Evolutionary conservation across 2,888 invertebrate species (phyloP).

Genomic region (Malachius bipustulatus): DNA sequence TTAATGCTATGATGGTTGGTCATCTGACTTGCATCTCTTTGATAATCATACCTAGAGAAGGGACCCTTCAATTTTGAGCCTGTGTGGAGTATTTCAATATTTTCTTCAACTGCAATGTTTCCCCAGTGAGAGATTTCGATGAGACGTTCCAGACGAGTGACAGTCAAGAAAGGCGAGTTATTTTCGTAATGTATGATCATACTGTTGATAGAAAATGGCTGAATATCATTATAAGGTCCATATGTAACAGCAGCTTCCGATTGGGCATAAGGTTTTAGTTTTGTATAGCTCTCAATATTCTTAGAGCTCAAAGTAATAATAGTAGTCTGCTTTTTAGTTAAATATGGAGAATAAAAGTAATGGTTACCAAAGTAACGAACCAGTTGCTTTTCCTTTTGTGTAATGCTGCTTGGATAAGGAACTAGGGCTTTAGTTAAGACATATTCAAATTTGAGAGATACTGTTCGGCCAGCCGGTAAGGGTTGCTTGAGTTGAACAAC

Average conservation of each 20-base stretch:
- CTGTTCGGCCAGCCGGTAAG: slow-evolving; percentile 46
- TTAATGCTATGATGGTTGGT: slow-evolving; percentile 83
- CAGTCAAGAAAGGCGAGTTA: slow-evolving; percentile 91
- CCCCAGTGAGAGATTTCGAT: slow-evolving; percentile 99
- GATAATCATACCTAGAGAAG: slow-evolving; percentile 96
- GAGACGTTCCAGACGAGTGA: slow-evolving; percentile 69
- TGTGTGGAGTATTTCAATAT: slow-evolving; percentile 80
- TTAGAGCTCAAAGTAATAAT: slow-evolving; percentile 64
- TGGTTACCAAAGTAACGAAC: slow-evolving; percentile 78
- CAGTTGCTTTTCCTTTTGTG: slow-evolving; percentile 88
- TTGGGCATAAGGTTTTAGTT: slow-evolving; percentile 66
- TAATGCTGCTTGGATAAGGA: slow-evolving; percentile 80
- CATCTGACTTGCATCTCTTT: slow-evolving; percentile 71
- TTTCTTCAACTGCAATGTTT: slow-evolving; percentile 94
- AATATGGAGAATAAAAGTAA: slow-evolving; percentile 76
- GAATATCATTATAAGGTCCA: slow-evolving; percentile 75
- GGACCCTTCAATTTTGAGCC: slow-evolving; percentile 89
- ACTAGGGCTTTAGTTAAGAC: slow-evolving; percentile 62
- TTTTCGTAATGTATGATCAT: slow-evolving; percentile 88
- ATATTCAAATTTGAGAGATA: slow-evolving; percentile 53
- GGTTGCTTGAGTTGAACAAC: slow-evolving; percentile 44
- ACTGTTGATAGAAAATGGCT: slow-evolving; percentile 46
- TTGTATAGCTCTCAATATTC: slow-evolving; percentile 71
- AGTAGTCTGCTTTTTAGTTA: slow-evolving; percentile 68
- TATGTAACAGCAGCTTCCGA: slow-evolving; percentile 73